Percentiles rank a stretch among this genome's conserved stretches.
phyloP scores from a whole-genome alignment of 2,797 vertebrate species.

The Brachymystax lenok region DNA sequence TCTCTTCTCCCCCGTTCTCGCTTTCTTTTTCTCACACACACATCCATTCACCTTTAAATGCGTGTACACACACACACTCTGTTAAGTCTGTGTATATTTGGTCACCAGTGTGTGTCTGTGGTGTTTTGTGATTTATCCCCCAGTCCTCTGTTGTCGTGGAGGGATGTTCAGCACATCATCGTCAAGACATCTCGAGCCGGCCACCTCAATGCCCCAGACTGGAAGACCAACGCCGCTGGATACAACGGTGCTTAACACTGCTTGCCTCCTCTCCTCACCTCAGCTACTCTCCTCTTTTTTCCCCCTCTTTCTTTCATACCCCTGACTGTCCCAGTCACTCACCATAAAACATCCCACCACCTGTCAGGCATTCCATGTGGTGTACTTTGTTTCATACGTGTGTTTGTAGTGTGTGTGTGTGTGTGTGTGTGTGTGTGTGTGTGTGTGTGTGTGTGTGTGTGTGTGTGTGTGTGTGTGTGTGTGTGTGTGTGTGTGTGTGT shows the following conservation, averaged over 20 bases:
- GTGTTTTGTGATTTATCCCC: conserved; percentile 38
- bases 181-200: conserved; percentile 95
- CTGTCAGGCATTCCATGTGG: conserved; percentile 50
- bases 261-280: background rate
- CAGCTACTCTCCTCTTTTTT: background rate
- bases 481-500: too few relatives aligned
- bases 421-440: too few relatives aligned
- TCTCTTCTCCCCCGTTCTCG: background rate
- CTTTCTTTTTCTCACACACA: conserved; percentile 5
- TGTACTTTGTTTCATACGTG: conserved; percentile 52
- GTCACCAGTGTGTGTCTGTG: conserved; percentile 2
- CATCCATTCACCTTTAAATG: background rate
- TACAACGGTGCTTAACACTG: conserved; percentile 86
- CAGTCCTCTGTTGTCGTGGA: conserved; percentile 92
- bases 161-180: conserved; percentile 98
- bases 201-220: conserved; percentile 96
- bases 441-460: too few relatives aligned
- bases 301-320: background rate
- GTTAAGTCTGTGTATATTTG: conserved; percentile 7
- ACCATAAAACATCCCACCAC: conserved; percentile 29
- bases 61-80: too few relatives aligned
- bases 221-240: conserved; percentile 98
- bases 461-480: too few relatives aligned
- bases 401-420: background rate
- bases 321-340: background rate